A percentile compares a stretch with the other conserved stretches of the same genome.
Evolutionary conservation across 1,140 invertebrate species (phyloP).

Genomic region (Anadara kagoshimensis): DNA sequence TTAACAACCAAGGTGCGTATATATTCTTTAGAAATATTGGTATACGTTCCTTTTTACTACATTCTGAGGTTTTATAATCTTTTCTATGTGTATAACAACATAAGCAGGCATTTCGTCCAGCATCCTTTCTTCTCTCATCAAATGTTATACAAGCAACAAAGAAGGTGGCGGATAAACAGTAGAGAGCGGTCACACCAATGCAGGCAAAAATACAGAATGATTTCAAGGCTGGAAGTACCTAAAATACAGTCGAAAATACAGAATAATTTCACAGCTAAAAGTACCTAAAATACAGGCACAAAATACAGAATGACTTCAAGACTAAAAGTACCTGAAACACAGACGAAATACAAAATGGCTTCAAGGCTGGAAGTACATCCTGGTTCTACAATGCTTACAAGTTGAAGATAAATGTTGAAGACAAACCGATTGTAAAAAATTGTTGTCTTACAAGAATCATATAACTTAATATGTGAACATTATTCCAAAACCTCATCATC

Average conservation of each 20-base stretch:
- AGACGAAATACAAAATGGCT: no score
- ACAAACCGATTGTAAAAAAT: no score
- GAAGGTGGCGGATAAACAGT: constrained; percentile 95
- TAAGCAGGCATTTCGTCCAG: constrained; percentile 80
- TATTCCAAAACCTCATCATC: no score
- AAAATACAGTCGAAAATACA: constrained; percentile 64
- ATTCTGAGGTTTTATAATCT: constrained; percentile 73
- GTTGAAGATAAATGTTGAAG: no score
- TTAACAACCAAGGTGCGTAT: constrained; percentile 72
- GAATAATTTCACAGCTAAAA: constrained; percentile 81
- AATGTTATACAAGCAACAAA: constrained; percentile 95
- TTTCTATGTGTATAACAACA: constrained; percentile 80
- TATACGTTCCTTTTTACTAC: constrained; percentile 74
- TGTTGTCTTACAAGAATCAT: no score
- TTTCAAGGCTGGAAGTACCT: constrained; percentile 91
- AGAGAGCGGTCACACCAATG: constrained; percentile 85
- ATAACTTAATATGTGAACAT: no score
- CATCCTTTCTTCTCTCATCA: constrained; percentile 77
- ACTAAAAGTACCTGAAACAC: no score
- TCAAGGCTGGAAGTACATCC: no score
- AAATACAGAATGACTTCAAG: no score
- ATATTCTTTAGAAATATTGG: constrained; percentile 74
- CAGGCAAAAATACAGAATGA: constrained; percentile 78
- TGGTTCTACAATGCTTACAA: no score
- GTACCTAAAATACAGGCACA: no score